Evolutionary conservation across 1,140 invertebrate genomes (phyloP).

Genomic region (Lasioglossum albipes): DNA sequence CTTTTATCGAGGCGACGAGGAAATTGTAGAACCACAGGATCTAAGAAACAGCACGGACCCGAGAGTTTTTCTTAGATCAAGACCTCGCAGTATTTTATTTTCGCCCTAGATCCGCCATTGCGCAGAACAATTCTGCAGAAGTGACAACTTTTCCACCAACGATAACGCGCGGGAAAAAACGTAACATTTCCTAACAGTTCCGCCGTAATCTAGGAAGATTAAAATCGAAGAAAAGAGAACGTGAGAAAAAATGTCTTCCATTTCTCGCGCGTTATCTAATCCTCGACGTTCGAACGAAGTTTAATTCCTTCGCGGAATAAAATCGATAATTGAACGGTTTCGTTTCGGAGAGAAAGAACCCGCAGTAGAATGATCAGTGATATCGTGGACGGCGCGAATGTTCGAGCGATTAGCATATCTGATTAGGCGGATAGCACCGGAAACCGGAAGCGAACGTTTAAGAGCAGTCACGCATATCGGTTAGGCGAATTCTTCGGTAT

Average conservation of each 20-base stretch:
- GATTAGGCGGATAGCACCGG: slow-evolving; percentile 51
- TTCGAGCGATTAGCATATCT: slow-evolving; percentile 48
- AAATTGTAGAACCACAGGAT: no score
- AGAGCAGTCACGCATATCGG: slow-evolving; percentile 62
- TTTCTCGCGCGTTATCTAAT: background rate
- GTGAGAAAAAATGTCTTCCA: background rate
- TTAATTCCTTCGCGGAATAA: background rate
- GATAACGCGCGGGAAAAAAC: background rate
- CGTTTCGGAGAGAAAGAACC: background rate
- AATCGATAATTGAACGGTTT: background rate
- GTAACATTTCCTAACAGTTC: background rate
- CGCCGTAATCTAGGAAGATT: background rate
- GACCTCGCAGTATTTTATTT: no score
- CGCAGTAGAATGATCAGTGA: slow-evolving; percentile 4
- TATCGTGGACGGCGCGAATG: background rate
- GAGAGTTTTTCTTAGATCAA: no score
- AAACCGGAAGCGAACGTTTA: slow-evolving; percentile 62
- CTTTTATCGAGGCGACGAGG: no score
- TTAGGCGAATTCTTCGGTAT: slow-evolving; percentile 59
- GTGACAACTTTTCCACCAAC: background rate
- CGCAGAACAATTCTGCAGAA: background rate
- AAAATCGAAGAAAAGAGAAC: background rate
- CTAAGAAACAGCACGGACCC: no score
- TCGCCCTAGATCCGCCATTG: no score
- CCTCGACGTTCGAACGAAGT: background rate